Evolutionary conservation across 1,140 invertebrate species (phyloP), one percentile per base, ranked within the genome.

Genomic region (Teleogryllus occipitalis): DNA sequence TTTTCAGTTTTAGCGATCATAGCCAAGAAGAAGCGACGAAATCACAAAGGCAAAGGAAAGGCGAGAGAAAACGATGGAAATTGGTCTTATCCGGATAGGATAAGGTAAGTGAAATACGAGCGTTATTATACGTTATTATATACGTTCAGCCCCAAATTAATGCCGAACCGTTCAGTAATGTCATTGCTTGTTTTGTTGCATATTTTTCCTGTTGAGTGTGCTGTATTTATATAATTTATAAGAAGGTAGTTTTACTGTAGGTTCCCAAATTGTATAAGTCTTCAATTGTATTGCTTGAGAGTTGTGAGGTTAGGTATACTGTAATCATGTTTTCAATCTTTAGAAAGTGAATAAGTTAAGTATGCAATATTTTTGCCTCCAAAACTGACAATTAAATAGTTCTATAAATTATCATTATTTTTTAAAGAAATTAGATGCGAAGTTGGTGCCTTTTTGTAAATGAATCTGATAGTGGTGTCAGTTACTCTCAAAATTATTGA

Each of bases 301-400:
- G 78, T 80, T 83, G 78, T 82, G 82, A 83, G 83, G 83, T 83
- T 81, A 81, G 77, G 76, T 76, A 80, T 78, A 65, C n/a, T 39
- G 72, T 47, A 10, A 22, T 39, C 27, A 39, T 39, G 27, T 39
- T 39, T 39, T 39, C 27, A 39, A 2, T 39, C 27, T 39, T 39
- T 39, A 39, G 27, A 39, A 39, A 39, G 27, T 39, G 27, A 39
- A 39, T 39, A 5, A 39, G 27, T 39, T 39, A 39, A 1, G 27
- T 39, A 39, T 39, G 27, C 27, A 39, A 39, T 2, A 39, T 39
- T 39, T 39, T 39, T 39, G 27, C 27, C 27, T 39, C 27, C 27
- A 39, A 5, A 39, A 39, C 5, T 39, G 27, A 39, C 27, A 39
- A 39, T 39, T 39, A 39, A 39, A 39, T 2, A 39, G 27, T 39